Evolutionary conservation across 1,140 invertebrate species (phyloP).

Genomic region (Holotrichia oblita): DNA sequence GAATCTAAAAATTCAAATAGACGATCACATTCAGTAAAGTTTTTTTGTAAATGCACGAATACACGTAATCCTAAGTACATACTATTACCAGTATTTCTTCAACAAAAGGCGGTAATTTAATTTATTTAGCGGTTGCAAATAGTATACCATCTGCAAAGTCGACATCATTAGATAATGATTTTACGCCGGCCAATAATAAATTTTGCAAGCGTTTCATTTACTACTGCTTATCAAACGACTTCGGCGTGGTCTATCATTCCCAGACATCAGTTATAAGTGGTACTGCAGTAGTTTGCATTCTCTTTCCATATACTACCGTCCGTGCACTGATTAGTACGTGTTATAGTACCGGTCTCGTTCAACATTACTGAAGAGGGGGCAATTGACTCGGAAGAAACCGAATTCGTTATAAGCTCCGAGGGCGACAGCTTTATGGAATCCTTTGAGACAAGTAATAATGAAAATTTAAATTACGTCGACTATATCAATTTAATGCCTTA

Average conservation of each 20-base stretch:
- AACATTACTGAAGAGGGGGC: conserved; percentile 71
- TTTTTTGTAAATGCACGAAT: too few species aligned
- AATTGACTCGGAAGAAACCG: conserved; percentile 64
- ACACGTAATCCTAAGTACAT: too few species aligned
- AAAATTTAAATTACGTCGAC: conserved; percentile 37
- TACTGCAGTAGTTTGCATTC: conserved; percentile 44
- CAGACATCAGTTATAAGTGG: conserved; percentile 45
- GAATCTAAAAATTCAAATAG: too few species aligned
- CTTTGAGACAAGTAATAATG: conserved; percentile 68
- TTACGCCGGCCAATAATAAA: conserved; percentile 18
- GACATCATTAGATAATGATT: conserved; percentile 23
- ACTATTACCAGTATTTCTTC: too few species aligned
- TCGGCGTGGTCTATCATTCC: conserved; percentile 46
- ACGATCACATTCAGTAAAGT: too few species aligned
- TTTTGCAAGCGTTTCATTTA: conserved; percentile 32
- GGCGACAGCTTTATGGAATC: conserved; percentile 66
- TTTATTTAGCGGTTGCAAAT: too few species aligned
- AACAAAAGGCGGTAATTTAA: too few species aligned
- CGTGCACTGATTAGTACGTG: conserved; percentile 47
- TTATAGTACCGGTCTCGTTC: conserved; percentile 63
- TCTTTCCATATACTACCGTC: conserved; percentile 38
- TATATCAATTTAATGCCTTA: conserved; percentile 21
- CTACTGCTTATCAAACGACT: conserved; percentile 23
- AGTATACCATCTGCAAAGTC: background rate
- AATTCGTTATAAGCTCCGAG: conserved; percentile 66